Base-by-base conservation (phyloP, 2,888 invertebrate genomes). In the Bibio marci region DNA sequence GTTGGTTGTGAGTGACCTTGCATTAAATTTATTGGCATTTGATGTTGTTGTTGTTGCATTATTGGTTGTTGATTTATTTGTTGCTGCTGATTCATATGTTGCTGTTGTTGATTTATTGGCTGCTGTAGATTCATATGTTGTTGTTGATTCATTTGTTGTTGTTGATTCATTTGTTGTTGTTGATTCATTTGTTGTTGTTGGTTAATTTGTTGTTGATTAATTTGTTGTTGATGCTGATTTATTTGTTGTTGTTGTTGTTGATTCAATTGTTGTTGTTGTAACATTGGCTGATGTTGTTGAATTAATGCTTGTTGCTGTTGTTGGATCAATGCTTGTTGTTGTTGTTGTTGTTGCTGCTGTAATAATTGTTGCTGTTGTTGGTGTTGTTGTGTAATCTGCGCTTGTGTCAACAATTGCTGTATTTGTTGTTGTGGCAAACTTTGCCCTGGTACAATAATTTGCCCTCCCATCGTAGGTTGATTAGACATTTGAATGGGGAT, bases 301-400 rank as follows among this genome's bases (percentile, higher is more conserved):
- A n/a, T n/a, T n/a, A n/a, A n/a, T n/a, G n/a, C n/a, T 22, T 61
- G 64, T 45, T 69, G 68, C 48, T 67, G 68, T 43, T 67, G 67
- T 51, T 70, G 67, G 27, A 67, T 64, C 40, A 63, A 62, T 72
- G 68, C 22, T 67, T 58, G 40, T 46, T 69, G 69, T 49, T 67
- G 65, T 49, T 63, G 65, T 44, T 70, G 63, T 50, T 70, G 71
- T 41, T 57, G 57, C 38, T 55, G 54, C 13, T 53, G 56, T 49
- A 69, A 71, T 12, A 48, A 43, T 43, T 46, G 46, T 40, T 45
- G 47, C 37, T 47, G 48, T 38, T 46, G 52, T 19, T 44, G 47
- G 22, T 44, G 41, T 41, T 36, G 41, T 37, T 28, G 44, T 45
- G 64, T 65, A 3, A 59, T 64, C 48, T 67, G 66, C 1, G 64